Percentiles rank a stretch among this genome's conserved stretches.
Conservation (phyloP, 2,888 invertebrate species). For the Tiliacea aurago region DNA sequence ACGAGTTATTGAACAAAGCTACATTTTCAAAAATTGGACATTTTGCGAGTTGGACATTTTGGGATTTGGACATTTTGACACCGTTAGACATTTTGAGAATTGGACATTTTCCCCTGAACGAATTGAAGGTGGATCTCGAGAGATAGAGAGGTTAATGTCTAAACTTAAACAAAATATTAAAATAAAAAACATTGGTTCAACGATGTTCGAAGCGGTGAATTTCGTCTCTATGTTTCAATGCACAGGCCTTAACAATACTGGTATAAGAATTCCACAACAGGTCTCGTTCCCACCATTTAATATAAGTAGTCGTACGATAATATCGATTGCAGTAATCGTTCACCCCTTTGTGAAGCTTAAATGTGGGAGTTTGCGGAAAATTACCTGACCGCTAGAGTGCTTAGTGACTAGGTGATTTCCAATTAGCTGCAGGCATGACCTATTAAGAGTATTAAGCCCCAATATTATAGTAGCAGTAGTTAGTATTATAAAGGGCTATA, state of each 20-base stretch:
- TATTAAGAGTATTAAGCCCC: conserved; percentile 45
- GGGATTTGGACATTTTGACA: too few species aligned
- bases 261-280: conserved; percentile 46
- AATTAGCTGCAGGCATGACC: conserved; percentile 68
- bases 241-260: not conserved
- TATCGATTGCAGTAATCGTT: conserved; percentile 66
- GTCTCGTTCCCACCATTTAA: conserved; percentile 65
- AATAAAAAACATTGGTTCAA: too few species aligned
- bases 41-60: too few species aligned
- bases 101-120: too few species aligned
- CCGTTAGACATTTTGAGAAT: too few species aligned
- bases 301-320: conserved; percentile 56
- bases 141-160: not conserved
- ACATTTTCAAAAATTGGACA: too few species aligned
- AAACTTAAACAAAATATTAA: too few species aligned
- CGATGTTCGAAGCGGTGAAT: too few species aligned
- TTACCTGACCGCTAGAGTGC: conserved; percentile 62
- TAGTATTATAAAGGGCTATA: not conserved
- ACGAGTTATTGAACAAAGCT: too few species aligned
- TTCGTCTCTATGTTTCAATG: conserved; percentile 4
- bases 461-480: conserved; percentile 26
- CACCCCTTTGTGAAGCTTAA: conserved; percentile 63
- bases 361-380: conserved; percentile 70
- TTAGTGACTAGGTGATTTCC: conserved; percentile 39
- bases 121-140: not conserved